Conservation (phyloP, 2,888 invertebrate species). For the Drosophila peninsularis region DNA sequence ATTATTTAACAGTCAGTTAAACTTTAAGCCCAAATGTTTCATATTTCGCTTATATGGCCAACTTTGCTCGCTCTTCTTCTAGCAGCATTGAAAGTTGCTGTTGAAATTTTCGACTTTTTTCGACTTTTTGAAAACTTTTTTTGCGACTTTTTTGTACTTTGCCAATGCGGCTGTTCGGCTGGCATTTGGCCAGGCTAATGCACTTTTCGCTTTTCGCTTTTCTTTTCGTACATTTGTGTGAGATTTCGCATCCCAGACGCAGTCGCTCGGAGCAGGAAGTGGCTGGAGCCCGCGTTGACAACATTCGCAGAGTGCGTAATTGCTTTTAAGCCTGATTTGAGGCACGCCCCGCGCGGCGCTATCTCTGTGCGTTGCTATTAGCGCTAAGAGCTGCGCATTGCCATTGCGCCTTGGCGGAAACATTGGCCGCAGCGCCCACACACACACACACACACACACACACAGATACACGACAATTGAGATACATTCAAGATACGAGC, state of each 20-base stretch:
- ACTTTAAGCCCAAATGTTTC: not conserved
- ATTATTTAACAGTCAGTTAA: not conserved
- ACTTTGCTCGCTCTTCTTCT: not conserved
- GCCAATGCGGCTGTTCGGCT: not conserved
- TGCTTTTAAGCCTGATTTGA: conserved; percentile 69
- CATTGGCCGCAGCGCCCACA: conserved; percentile 16
- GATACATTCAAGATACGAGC: conserved; percentile 13
- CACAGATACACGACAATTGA: conserved; percentile 16
- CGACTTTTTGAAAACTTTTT: not conserved
- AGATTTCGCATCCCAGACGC: conserved; percentile 47
- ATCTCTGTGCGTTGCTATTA: conserved; percentile 53
- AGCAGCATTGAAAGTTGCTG: not conserved
- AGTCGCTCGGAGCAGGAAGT: conserved; percentile 67
- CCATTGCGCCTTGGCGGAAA: conserved; percentile 64
- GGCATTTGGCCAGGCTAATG: conserved; percentile 35
- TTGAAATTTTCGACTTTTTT: not conserved
- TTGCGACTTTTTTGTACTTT: not conserved
- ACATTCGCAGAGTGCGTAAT: conserved; percentile 68
- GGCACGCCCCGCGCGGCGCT: conserved; percentile 51
- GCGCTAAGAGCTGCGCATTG: conserved; percentile 60
- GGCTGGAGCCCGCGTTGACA: conserved; percentile 46
- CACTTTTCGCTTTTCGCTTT: conserved; percentile 11
- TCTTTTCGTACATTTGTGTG: conserved; percentile 14
- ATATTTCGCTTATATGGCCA: no score
- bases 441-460: conserved; percentile 27